Evolutionary conservation across 2,888 invertebrate species (phyloP), one percentile per base, ranked within the genome.

Genomic region (Macaria liturata): DNA sequence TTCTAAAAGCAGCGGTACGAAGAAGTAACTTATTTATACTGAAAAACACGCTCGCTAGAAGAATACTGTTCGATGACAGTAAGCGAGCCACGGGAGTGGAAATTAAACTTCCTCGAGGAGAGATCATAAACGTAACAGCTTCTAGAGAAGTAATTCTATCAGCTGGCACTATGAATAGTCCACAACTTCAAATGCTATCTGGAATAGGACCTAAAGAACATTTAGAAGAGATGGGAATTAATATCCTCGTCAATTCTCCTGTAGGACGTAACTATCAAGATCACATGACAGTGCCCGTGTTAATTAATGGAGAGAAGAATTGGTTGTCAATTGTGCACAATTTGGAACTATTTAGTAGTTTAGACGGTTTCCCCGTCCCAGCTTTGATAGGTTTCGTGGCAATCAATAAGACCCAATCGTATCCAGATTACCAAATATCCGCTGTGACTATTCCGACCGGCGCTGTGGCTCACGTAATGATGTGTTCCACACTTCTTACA

Each of bases 131-230:
- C 0, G 34, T 83, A 1, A 68, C 54, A 40, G 77, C 77, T 7
- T 67, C 40, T 2, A 78, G 70, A 65, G 86, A 86, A 71, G 69
- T 85, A 0, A 77, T 86, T 57, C 30, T 83, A 57, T 83, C 84
- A 30, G 81, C 82, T 4, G 86, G 86, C 9, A 67, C 80, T 3
- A 64, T 85, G 3, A 81, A 76, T 39, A 81, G 76, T 55, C 86
- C 86, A 3, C 78, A 85, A 57, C 52, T 86, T 0, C 61, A 86
- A n/a, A 84, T 86, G 84, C 60, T 84, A 4, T 86, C 86, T 4
- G 86, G 86, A 32, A 67, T 86, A 54, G 86, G 86, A 3, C 84
- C 81, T 1, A 70, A 67, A 55, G 45, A 75, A 2, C 74, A 86
- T 67, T 74, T 86, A 37, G 42, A 71, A 40, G 68, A 75, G 34